phyloP scores from a whole-genome alignment of 2,797 vertebrate genomes.

The Cuniculus paca region DNA sequence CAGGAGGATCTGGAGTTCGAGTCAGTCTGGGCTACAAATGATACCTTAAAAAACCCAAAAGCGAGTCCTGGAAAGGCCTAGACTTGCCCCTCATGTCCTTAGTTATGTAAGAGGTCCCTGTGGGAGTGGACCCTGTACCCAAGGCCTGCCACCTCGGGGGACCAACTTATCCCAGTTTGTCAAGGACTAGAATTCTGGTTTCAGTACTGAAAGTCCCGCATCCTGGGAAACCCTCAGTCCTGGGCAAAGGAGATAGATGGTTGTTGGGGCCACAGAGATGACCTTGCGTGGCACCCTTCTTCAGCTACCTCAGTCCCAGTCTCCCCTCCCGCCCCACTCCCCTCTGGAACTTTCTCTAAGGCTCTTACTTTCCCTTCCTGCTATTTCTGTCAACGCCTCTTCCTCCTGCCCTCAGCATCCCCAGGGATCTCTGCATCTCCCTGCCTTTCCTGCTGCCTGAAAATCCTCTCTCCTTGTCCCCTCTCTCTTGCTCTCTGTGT shows the following conservation, averaged over 20 bases:
- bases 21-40: neutral
- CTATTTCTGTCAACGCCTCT: neutral
- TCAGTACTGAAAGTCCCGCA: neutral
- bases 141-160: neutral
- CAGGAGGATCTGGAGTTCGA: neutral
- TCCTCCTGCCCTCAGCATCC: neutral
- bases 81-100: neutral
- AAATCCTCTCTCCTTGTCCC: neutral
- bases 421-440: neutral
- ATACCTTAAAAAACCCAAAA: neutral
- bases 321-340: neutral
- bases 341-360: conserved; percentile 5
- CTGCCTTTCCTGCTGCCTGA: neutral
- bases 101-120: neutral
- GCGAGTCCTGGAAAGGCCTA: neutral
- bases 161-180: neutral
- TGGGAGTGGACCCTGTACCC: neutral
- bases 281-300: neutral
- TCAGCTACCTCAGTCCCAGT: neutral
- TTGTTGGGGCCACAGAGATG: neutral
- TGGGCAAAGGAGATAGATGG: rapidly evolving
- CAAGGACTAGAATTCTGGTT: neutral
- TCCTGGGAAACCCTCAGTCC: neutral
- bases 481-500: neutral
- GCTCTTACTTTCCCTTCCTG: neutral